Percentiles rank a stretch among this genome's conserved stretches.
Evolutionary conservation across 2,113 vertebrate species (phyloP).

Genomic region (Albula glossodonta): DNA sequence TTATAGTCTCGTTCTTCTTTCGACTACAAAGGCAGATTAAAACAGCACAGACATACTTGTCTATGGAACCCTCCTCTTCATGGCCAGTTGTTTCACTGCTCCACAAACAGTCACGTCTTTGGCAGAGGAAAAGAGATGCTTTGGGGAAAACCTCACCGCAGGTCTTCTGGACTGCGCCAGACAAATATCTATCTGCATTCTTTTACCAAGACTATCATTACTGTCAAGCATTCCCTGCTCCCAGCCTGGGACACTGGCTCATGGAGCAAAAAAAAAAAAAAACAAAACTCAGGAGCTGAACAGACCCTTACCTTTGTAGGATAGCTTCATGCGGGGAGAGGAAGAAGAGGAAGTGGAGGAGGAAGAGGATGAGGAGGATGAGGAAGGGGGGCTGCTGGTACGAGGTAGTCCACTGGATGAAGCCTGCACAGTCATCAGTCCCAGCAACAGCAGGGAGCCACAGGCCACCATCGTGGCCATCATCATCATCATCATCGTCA

Average conservation of each 20-base stretch:
- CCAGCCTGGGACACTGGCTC: not conserved
- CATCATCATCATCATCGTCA: slow-evolving; percentile 67
- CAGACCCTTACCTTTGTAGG: slow-evolving; percentile 64
- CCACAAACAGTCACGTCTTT: not conserved
- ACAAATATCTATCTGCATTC: not conserved
- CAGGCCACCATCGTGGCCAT: slow-evolving; percentile 57
- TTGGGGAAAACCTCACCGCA: not conserved
- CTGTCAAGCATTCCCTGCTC: not conserved
- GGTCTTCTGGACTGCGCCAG: not conserved
- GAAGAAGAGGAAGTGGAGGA: slow-evolving; percentile 43
- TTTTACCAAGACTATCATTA: slow-evolving; percentile 9
- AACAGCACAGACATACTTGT: not conserved
- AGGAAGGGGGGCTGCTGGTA: slow-evolving; percentile 40
- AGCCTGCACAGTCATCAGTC: slow-evolving; percentile 54
- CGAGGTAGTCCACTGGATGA: slow-evolving; percentile 48
- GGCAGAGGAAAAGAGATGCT: not conserved
- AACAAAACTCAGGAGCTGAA: not conserved
- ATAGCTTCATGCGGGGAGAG: slow-evolving; percentile 70
- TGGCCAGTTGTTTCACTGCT: not conserved
- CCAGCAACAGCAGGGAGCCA: slow-evolving; percentile 63
- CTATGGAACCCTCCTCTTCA: not conserved
- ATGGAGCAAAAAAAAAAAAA: not conserved
- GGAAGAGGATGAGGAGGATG: slow-evolving; percentile 43
- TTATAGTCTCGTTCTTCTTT: not conserved
- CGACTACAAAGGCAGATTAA: not conserved